These are phyloP conservation scores for Onychomys leucogaster DNA, from an alignment of 2,797 vertebrate species.

Conservation along the genomic window DNA sequence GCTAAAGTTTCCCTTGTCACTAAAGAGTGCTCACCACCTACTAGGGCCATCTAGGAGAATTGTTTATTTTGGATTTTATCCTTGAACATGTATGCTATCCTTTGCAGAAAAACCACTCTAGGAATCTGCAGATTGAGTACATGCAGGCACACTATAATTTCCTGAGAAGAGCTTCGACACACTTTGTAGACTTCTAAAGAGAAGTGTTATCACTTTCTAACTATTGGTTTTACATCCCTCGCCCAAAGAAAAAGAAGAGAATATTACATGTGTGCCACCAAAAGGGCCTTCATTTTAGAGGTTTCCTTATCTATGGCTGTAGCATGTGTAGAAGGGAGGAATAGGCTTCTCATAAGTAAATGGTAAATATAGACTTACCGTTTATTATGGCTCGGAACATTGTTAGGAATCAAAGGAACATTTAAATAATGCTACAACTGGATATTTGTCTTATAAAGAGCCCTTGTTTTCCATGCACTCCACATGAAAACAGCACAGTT, in stretches of 20 bases:
- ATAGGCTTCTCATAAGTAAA: not conserved
- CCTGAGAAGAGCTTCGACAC: slow-evolving; percentile 32
- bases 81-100: slow-evolving; percentile 46
- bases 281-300: not conserved
- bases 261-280: not conserved
- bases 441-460: slow-evolving; percentile 47
- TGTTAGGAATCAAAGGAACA: not conserved
- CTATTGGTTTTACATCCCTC: not conserved
- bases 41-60: slow-evolving; percentile 38
- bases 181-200: slow-evolving; percentile 14
- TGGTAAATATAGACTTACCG: not conserved
- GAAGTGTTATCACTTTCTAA: not conserved
- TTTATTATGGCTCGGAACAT: not conserved
- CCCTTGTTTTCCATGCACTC: not conserved
- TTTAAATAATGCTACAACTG: not conserved
- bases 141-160: slow-evolving; percentile 10
- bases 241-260: slow-evolving; percentile 27
- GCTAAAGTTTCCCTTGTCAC: slow-evolving; percentile 7
- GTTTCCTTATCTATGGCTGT: not conserved
- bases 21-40: not conserved
- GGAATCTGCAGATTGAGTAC: not conserved
- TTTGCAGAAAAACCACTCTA: slow-evolving; percentile 27
- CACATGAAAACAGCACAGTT: not conserved
- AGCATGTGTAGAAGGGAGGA: not conserved
- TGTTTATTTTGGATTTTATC: slow-evolving; percentile 64